These are phyloP conservation scores for Ganaspis brasiliensis DNA, from an alignment of 2,888 invertebrate species.

Conservation along the genomic window DNA sequence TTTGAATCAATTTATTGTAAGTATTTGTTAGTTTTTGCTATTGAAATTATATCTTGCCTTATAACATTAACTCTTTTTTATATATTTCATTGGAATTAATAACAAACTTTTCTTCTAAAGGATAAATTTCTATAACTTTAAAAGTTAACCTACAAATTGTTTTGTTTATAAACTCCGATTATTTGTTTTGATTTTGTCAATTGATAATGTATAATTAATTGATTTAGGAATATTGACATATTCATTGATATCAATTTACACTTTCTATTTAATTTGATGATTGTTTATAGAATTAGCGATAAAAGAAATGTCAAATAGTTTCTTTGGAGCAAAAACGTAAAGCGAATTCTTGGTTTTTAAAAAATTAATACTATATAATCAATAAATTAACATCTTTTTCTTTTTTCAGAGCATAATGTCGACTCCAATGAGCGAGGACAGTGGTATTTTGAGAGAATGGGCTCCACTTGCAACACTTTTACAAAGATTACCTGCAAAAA, in stretches of 20 bases:
- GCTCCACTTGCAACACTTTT: conserved; percentile 89
- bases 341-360: not conserved
- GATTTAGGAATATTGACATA: too few relatives aligned
- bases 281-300: too few relatives aligned
- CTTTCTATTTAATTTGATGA: too few relatives aligned
- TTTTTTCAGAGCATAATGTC: conserved; percentile 68
- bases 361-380: too few relatives aligned
- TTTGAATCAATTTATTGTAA: not conserved
- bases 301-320: too few relatives aligned
- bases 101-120: not conserved
- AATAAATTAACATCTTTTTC: not conserved
- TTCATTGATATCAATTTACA: too few relatives aligned
- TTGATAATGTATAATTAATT: too few relatives aligned
- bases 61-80: too few relatives aligned
- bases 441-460: conserved; percentile 87
- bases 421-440: conserved; percentile 77
- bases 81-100: too few relatives aligned
- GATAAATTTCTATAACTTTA: not conserved
- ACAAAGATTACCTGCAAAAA: conserved; percentile 88
- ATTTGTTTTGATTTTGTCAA: not conserved
- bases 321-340: not conserved
- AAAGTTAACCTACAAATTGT: not conserved
- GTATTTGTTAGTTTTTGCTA: not conserved
- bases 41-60: too few relatives aligned
- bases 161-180: not conserved